A percentile compares a stretch with the other conserved stretches of the same genome.
phyloP scores from a whole-genome alignment of 2,888 invertebrate genomes.

The Petrolisthes cinctipes region DNA sequence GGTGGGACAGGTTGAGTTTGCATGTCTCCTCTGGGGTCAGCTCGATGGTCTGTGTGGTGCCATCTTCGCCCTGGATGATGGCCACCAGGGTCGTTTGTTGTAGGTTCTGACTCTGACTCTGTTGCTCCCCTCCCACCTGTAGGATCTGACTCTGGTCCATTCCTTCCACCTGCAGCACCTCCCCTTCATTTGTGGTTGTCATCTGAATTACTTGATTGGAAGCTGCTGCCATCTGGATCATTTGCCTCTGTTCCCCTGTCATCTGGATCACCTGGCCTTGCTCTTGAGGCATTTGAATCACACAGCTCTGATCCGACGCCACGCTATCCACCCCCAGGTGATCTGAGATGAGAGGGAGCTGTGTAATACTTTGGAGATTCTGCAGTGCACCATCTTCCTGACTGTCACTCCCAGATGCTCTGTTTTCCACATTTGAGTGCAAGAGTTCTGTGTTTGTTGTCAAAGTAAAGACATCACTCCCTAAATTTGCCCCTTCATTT shows the following conservation, averaged over 20 bases:
- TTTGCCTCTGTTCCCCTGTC: not conserved
- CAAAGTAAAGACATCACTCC: conserved; percentile 24
- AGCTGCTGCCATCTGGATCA: not conserved
- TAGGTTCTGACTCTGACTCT: not conserved
- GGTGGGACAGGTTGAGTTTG: conserved; percentile 19
- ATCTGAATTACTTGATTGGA: conserved; percentile 2
- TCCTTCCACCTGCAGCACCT: not conserved
- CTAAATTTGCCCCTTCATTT: not conserved
- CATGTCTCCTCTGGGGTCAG: conserved; percentile 68
- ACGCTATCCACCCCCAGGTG: not conserved
- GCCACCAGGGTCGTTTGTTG: conserved; percentile 66
- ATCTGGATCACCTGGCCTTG: not conserved
- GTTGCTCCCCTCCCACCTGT: not conserved
- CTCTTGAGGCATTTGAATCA: not conserved
- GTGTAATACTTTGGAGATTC: conserved; percentile 30
- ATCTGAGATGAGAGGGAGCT: conserved; percentile 23
- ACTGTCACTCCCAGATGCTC: not conserved
- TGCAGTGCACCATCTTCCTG: not conserved
- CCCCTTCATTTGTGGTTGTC: not conserved
- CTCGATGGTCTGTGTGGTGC: conserved; percentile 69
- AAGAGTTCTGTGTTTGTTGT: not conserved
- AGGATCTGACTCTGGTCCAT: not conserved
- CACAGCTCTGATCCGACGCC: not conserved
- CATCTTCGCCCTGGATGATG: conserved; percentile 68
- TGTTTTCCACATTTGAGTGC: conserved; percentile 23